phyloP scores from a whole-genome alignment of 2,888 invertebrate species.

The Brenthis ino region DNA sequence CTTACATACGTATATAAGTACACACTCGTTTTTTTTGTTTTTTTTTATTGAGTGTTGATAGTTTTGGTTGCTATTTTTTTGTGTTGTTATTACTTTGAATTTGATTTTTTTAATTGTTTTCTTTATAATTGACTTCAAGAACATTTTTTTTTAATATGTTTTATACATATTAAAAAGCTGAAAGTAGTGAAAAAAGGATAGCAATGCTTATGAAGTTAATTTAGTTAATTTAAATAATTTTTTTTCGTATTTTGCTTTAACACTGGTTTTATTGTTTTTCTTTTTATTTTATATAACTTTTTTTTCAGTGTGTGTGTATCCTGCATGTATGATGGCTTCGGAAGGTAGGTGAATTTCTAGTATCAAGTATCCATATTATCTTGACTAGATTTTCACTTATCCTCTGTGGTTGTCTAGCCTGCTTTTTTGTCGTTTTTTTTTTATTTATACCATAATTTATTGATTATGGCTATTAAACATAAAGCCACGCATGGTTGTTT shows the following conservation, averaged over 20 bases:
- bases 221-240: neutral
- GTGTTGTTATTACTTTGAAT: neutral
- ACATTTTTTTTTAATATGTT: no score
- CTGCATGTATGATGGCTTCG: constrained; percentile 58
- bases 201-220: neutral
- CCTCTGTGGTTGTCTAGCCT: constrained; percentile 63
- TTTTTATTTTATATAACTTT: constrained; percentile 41
- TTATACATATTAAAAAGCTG: no score
- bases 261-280: constrained; percentile 37
- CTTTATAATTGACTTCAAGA: no score
- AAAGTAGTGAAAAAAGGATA: neutral
- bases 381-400: constrained; percentile 87
- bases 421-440: constrained; percentile 55
- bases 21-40: no score
- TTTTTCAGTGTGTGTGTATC: constrained; percentile 46
- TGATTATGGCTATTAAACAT: neutral
- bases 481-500: constrained; percentile 9
- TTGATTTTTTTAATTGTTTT: constrained; percentile 26
- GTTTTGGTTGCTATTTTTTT: constrained; percentile 1
- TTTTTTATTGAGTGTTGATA: neutral
- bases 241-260: neutral
- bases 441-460: constrained; percentile 36
- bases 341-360: constrained; percentile 82
- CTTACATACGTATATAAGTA: no score
- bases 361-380: constrained; percentile 72